Evolutionary conservation across 2,888 invertebrate species (phyloP), one percentile per base, ranked within the genome.

Genomic region (Ectobius pallidus): DNA sequence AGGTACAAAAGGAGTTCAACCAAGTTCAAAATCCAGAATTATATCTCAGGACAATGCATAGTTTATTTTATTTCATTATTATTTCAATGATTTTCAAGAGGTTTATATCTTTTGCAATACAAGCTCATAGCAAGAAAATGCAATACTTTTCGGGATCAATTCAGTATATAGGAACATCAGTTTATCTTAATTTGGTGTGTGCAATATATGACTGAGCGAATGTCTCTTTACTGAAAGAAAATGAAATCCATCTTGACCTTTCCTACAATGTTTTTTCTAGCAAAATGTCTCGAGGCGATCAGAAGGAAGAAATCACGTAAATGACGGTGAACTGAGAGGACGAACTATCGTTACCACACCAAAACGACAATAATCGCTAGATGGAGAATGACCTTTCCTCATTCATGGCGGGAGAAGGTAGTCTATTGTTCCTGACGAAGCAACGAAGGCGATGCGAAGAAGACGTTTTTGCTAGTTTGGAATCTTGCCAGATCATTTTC

Each of bases 401-500:
- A 52, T 52, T 52, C 52, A 52, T 25, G 25, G 11, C 1, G 22
- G 14, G 25, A 22, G 11, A 25, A 52, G 52, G 7, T 52, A 22
- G 25, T 52, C 52, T 25, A 25, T 52, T 52, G 52, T 52, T 52
- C 52, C 25, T 52, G 7, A 52, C 25, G 52, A 52, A 52, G 16
- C 18, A 20, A 22, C 2, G 9, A n/a, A n/a, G n/a, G 25, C 4
- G 25, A 25, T 2, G 1, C 4, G 25, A 11, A 6, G 52, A 52
- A 22, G 52, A 52, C 52, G 25, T 18, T 52, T 52, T 52, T 52
- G 52, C 20, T 25, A 52, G 52, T 52, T 25, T 52, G 52, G 52
- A 52, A 14, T 25, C 9, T 1, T 52, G 52, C 52, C 52, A 52
- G 52, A 52, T 52, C 52, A 52, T 52, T 52, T 52, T 11, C 52